Evolutionary conservation across 2,797 vertebrate species (phyloP).

Genomic region (Vireo griseus): DNA sequence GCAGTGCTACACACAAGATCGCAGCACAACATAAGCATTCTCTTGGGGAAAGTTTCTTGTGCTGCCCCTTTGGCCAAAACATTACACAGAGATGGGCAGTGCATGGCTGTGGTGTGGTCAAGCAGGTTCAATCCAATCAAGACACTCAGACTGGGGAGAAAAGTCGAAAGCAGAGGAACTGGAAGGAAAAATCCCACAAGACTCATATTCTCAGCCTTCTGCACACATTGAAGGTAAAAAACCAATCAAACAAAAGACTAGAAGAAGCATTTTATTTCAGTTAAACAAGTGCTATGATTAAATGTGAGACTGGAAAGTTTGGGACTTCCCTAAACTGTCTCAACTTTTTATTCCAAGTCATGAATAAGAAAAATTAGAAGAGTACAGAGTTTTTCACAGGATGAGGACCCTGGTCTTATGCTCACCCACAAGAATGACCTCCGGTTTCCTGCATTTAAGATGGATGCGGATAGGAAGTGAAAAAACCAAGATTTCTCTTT

Average conservation of each 20-base stretch:
- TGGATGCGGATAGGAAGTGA: neutral
- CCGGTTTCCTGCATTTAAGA: neutral
- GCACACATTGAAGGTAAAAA: neutral
- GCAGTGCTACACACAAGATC: neutral
- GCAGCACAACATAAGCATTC: neutral
- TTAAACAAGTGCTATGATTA: neutral
- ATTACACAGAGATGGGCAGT: neutral
- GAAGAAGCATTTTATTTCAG: neutral
- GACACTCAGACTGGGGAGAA: neutral
- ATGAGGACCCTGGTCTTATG: neutral
- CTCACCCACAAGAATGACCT: neutral
- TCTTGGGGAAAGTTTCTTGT: neutral
- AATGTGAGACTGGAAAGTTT: neutral
- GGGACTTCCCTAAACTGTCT: neutral
- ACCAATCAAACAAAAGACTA: no score
- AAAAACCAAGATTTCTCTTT: neutral
- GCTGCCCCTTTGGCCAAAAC: neutral
- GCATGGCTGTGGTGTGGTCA: neutral
- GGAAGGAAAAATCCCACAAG: neutral
- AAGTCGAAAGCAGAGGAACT: neutral
- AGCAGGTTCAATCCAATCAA: neutral
- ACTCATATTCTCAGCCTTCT: neutral
- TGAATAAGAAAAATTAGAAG: neutral
- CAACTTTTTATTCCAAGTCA: neutral
- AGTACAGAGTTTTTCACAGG: neutral